A percentile compares a stretch with the other conserved stretches of the same genome.
phyloP scores from a whole-genome alignment of 1,140 invertebrate species.

The Nephila pilipes region DNA sequence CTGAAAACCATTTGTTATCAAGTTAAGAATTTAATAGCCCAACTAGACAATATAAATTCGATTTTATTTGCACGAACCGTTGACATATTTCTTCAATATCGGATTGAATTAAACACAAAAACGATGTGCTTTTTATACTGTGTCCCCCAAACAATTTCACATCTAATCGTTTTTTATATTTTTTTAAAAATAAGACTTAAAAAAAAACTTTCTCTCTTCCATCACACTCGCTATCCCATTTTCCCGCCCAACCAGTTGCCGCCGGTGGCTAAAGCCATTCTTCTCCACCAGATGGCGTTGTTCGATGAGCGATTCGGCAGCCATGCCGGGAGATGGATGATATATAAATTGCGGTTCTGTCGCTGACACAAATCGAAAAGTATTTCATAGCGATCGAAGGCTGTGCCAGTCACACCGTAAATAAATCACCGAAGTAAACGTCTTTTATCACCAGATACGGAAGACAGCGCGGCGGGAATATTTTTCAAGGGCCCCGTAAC shows the following conservation, averaged over 20 bases:
- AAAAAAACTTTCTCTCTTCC: neutral
- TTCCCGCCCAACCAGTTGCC: slow-evolving; percentile 36
- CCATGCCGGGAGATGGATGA: slow-evolving; percentile 66
- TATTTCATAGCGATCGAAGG: slow-evolving; percentile 63
- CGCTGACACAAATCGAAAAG: slow-evolving; percentile 72
- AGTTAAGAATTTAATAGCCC: too few species aligned
- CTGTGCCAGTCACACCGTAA: slow-evolving; percentile 70
- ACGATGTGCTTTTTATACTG: neutral
- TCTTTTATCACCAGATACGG: slow-evolving; percentile 71
- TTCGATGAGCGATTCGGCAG: slow-evolving; percentile 33
- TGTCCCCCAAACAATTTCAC: neutral
- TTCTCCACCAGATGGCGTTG: slow-evolving; percentile 57
- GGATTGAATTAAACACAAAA: neutral
- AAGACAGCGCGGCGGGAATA: slow-evolving; percentile 70
- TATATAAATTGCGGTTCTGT: slow-evolving; percentile 74
- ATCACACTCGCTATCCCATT: neutral
- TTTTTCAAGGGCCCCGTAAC: slow-evolving; percentile 68
- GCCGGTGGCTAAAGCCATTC: slow-evolving; percentile 1
- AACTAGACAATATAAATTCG: too few species aligned
- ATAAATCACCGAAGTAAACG: slow-evolving; percentile 68
- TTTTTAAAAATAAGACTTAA: neutral
- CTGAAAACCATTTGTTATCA: too few species aligned
- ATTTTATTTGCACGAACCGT: neutral
- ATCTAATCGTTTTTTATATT: neutral
- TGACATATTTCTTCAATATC: neutral